Conservation (phyloP, 2,888 invertebrate genomes). For the Nycteola revayana region DNA sequence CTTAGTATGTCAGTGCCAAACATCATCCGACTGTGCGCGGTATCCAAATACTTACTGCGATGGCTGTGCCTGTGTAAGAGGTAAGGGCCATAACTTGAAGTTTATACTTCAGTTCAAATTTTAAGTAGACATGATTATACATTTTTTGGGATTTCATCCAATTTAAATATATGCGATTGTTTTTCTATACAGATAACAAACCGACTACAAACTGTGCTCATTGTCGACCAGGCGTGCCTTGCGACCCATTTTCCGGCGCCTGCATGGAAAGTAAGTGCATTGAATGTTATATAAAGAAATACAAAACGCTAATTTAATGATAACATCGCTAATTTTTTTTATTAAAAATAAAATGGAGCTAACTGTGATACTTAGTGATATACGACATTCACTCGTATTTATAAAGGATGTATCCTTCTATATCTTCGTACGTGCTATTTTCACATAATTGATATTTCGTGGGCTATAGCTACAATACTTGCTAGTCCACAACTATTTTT, state of each 20-base stretch:
- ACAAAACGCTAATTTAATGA: constrained; percentile 19
- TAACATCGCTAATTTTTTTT: constrained; percentile 30
- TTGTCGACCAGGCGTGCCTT: constrained; percentile 89
- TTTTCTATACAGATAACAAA: constrained; percentile 30
- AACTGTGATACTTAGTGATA: constrained; percentile 17
- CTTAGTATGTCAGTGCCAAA: constrained; percentile 87
- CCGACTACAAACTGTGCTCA: constrained; percentile 84
- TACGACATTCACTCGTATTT: constrained; percentile 15
- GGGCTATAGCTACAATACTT: constrained; percentile 60
- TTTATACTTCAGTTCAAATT: too few species aligned
- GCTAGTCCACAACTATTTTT: constrained; percentile 58
- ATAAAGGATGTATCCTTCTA: constrained; percentile 23
- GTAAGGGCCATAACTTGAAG: too few species aligned
- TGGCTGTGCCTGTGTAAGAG: constrained; percentile 85
- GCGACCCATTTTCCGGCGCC: constrained; percentile 90
- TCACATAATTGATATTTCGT: constrained; percentile 53
- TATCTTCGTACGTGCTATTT: constrained; percentile 41
- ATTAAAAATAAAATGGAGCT: constrained; percentile 16
- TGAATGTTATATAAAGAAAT: constrained; percentile 15
- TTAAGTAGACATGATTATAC: too few species aligned
- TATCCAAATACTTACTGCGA: constrained; percentile 83
- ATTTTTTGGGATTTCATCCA: too few species aligned
- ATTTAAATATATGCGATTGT: constrained; percentile 10
- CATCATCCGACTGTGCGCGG: constrained; percentile 84
- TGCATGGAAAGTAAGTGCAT: constrained; percentile 90